Percentiles rank a stretch among this genome's conserved stretches.
These are phyloP conservation scores for Pyrrhosoma nymphula DNA, from an alignment of 2,888 invertebrate species.

Conservation along the genomic window DNA sequence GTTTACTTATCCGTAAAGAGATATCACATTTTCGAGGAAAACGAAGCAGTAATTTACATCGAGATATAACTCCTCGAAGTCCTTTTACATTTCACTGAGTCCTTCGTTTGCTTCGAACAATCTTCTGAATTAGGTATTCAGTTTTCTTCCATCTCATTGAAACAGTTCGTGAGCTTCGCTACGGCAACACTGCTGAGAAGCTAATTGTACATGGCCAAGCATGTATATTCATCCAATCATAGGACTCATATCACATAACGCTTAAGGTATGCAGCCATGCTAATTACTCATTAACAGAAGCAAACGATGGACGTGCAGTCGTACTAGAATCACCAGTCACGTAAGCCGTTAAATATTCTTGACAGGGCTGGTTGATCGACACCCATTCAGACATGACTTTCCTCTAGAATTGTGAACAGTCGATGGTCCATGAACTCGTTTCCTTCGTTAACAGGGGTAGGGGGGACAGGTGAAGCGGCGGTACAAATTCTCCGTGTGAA, in stretches of 20 bases:
- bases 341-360: constrained; percentile 8
- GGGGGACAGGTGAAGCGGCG: background rate
- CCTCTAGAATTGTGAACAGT: constrained; percentile 1
- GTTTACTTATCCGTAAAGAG: too few species aligned
- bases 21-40: too few species aligned
- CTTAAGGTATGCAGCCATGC: background rate
- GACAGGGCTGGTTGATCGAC: background rate
- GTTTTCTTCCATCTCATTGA: too few species aligned
- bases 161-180: too few species aligned
- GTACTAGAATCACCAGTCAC: background rate
- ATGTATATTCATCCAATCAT: background rate
- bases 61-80: too few species aligned
- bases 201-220: too few species aligned
- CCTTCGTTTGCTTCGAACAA: too few species aligned
- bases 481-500: background rate
- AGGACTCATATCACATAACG: background rate
- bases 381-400: background rate
- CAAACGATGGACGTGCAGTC: background rate
- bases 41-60: too few species aligned
- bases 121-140: too few species aligned
- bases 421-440: constrained; percentile 31
- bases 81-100: too few species aligned
- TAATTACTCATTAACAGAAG: background rate
- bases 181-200: too few species aligned
- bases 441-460: background rate